These are phyloP conservation scores for Ifrita kowaldi DNA, from an alignment of 2,113 vertebrate genomes.

Conservation along the genomic window DNA sequence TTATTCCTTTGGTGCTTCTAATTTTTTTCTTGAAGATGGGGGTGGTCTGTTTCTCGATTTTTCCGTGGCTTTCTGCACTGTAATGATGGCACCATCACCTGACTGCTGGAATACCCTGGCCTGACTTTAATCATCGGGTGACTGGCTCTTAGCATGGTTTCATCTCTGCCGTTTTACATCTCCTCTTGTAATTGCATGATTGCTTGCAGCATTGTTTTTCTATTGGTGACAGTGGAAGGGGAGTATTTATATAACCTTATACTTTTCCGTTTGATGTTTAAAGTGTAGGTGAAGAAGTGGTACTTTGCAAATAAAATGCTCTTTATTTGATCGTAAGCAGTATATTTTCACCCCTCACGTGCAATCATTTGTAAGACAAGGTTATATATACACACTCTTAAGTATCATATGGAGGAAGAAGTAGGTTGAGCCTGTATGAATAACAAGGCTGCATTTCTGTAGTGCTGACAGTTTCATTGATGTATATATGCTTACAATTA, in stretches of 20 bases:
- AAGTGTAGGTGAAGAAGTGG: not conserved
- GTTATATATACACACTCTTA: not conserved
- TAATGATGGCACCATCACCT: constrained; percentile 66
- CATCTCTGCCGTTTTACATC: constrained; percentile 53
- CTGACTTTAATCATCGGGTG: constrained; percentile 66
- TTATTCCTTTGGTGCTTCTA: constrained; percentile 13
- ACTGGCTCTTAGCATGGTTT: constrained; percentile 40
- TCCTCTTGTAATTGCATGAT: constrained; percentile 37
- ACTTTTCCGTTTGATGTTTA: not conserved
- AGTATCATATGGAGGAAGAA: constrained; percentile 14
- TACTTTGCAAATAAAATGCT: not conserved
- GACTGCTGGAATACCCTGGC: constrained; percentile 56
- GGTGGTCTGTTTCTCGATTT: constrained; percentile 55
- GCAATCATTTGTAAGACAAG: not conserved
- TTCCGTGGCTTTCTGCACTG: constrained; percentile 61
- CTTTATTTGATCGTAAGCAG: not conserved
- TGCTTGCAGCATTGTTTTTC: constrained; percentile 54
- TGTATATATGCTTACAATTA: constrained; percentile 43
- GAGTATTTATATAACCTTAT: constrained; percentile 11
- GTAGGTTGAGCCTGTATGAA: constrained; percentile 53
- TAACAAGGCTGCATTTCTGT: constrained; percentile 55
- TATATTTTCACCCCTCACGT: not conserved
- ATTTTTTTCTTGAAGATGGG: constrained; percentile 45
- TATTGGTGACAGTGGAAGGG: constrained; percentile 22
- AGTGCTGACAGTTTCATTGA: constrained; percentile 49